Conservation (phyloP, 2,113 vertebrate species). For the Centropus bengalensis region DNA sequence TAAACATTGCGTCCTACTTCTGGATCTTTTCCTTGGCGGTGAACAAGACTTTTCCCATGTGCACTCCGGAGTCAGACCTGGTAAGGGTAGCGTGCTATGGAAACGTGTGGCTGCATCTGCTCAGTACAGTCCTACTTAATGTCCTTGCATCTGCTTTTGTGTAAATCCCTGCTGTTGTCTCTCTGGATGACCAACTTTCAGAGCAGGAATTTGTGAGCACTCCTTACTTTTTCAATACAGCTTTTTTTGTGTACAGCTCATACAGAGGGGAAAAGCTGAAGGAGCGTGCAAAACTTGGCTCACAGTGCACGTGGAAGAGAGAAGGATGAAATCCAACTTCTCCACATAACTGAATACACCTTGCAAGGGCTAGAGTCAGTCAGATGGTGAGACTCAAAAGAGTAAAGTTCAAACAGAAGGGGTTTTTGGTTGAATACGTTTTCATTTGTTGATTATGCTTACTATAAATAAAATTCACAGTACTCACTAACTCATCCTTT, state of each 20-base stretch:
- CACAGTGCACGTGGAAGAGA: neutral
- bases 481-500: neutral
- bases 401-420: neutral
- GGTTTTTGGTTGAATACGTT: neutral
- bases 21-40: neutral
- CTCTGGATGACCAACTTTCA: neutral
- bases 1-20: neutral
- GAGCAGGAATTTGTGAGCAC: neutral
- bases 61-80: neutral
- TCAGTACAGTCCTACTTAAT: neutral
- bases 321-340: neutral
- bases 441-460: neutral
- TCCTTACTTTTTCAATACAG: neutral
- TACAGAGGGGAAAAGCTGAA: neutral
- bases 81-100: rapidly evolving
- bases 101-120: neutral
- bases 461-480: neutral
- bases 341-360: neutral
- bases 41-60: neutral
- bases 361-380: neutral
- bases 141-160: neutral
- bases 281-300: neutral
- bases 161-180: neutral
- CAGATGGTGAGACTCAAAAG: neutral
- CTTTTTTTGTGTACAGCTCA: neutral